These are phyloP conservation scores for Ericerus pela DNA, from an alignment of 1,140 invertebrate species.

Conservation along the genomic window DNA sequence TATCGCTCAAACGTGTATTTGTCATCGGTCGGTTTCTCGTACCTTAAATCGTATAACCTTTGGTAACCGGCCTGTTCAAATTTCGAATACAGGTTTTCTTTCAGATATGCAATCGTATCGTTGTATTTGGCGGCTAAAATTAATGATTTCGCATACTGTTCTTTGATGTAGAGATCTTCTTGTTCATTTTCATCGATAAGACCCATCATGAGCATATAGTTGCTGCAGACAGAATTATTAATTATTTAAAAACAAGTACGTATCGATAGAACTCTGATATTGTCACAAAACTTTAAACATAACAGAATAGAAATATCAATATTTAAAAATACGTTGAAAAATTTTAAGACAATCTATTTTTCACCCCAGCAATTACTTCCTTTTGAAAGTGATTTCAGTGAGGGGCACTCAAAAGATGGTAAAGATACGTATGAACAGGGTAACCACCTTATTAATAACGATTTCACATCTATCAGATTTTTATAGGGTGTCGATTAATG, in stretches of 20 bases:
- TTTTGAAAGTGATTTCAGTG: no score
- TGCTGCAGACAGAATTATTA: constrained; percentile 44
- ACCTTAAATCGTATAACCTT: constrained; percentile 34
- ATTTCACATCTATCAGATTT: no score
- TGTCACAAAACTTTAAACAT: constrained; percentile 60
- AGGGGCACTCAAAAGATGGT: no score
- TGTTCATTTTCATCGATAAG: constrained; percentile 40
- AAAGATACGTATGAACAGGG: no score
- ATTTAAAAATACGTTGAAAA: constrained; percentile 24
- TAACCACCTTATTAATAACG: no score
- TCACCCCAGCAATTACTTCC: no score
- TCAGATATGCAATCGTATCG: background rate
- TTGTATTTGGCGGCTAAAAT: background rate
- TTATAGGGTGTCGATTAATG: no score
- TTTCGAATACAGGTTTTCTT: background rate
- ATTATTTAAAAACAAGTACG: no score
- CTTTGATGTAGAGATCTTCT: constrained; percentile 24
- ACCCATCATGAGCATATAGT: constrained; percentile 46
- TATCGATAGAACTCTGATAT: no score
- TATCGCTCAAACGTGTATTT: background rate
- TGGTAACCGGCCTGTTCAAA: constrained; percentile 2
- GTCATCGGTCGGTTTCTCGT: constrained; percentile 31
- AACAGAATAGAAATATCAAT: constrained; percentile 37
- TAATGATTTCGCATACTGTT: background rate
- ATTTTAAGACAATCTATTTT: no score